A percentile compares a stretch with the other conserved stretches of the same genome.
Evolutionary conservation across 2,888 invertebrate species (phyloP).

Genomic region (Sinotaia quadrata): DNA sequence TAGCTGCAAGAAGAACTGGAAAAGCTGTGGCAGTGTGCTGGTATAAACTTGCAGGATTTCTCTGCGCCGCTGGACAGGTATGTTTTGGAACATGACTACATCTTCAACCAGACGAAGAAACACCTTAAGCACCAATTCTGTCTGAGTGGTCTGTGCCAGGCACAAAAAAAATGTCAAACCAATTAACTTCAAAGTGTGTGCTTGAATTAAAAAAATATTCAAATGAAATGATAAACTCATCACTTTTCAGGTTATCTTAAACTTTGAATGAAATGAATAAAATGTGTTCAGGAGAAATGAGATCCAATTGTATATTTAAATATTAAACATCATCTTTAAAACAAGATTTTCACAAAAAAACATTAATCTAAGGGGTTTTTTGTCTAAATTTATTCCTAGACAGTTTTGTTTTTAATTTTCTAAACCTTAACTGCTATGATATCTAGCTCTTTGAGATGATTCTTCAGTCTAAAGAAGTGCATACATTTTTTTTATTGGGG

Average conservation of each 20-base stretch:
- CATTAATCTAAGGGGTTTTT: no score
- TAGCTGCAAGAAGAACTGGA: conserved; percentile 75
- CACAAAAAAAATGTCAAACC: no score
- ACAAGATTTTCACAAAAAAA: no score
- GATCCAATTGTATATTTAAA: no score
- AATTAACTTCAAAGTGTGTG: not conserved
- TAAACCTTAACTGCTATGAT: no score
- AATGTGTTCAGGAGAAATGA: no score
- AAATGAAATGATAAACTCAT: not conserved
- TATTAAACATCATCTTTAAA: no score
- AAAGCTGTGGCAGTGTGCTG: conserved; percentile 89
- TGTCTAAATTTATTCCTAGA: no score
- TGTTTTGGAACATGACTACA: conserved; percentile 88
- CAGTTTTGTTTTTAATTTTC: no score
- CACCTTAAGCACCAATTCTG: conserved; percentile 90
- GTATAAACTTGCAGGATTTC: conserved; percentile 91
- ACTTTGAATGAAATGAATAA: not conserved
- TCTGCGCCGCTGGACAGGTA: conserved; percentile 87
- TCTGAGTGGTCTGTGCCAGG: conserved; percentile 77
- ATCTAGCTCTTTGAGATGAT: no score
- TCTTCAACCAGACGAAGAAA: conserved; percentile 93
- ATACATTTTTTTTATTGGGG: no score
- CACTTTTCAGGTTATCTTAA: not conserved
- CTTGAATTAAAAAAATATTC: not conserved
- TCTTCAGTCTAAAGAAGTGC: no score